Evolutionary conservation across 2,888 invertebrate species (phyloP).

Genomic region (Euclidia mi): DNA sequence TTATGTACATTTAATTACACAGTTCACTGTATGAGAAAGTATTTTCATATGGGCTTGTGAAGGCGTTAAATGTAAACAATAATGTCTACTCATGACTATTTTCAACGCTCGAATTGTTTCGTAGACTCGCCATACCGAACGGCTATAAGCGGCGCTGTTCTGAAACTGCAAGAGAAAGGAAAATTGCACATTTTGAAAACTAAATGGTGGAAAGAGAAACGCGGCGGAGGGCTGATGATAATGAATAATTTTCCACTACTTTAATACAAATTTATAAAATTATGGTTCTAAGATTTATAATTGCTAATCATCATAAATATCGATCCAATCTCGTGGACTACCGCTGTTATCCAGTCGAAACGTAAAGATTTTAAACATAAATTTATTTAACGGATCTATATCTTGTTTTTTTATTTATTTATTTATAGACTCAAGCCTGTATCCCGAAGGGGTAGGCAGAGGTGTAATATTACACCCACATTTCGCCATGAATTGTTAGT

Average conservation of each 20-base stretch:
- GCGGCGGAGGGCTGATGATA: constrained; percentile 94
- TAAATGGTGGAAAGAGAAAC: constrained; percentile 99
- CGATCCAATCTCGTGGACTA: too few species aligned
- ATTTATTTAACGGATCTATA: too few species aligned
- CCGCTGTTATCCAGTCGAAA: constrained; percentile 21
- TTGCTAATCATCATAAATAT: too few species aligned
- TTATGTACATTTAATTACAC: constrained; percentile 40
- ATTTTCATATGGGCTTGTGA: constrained; percentile 17
- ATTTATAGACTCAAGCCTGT: too few species aligned
- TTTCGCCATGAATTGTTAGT: too few species aligned
- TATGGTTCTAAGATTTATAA: too few species aligned
- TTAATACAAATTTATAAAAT: not conserved
- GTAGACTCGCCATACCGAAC: constrained; percentile 98
- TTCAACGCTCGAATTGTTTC: constrained; percentile 40
- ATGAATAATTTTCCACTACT: constrained; percentile 46
- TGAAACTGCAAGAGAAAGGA: constrained; percentile 98
- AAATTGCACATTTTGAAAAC: constrained; percentile 97
- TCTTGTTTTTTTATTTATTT: too few species aligned
- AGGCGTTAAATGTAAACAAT: constrained; percentile 2
- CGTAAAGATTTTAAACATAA: too few species aligned
- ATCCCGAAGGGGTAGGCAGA: too few species aligned
- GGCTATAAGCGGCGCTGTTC: constrained; percentile 97
- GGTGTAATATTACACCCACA: too few species aligned
- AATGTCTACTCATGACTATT: constrained; percentile 15
- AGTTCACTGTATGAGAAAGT: constrained; percentile 23